These are phyloP conservation scores for Blastobasis adustella DNA, from an alignment of 2,888 invertebrate species.

Conservation along the genomic window DNA sequence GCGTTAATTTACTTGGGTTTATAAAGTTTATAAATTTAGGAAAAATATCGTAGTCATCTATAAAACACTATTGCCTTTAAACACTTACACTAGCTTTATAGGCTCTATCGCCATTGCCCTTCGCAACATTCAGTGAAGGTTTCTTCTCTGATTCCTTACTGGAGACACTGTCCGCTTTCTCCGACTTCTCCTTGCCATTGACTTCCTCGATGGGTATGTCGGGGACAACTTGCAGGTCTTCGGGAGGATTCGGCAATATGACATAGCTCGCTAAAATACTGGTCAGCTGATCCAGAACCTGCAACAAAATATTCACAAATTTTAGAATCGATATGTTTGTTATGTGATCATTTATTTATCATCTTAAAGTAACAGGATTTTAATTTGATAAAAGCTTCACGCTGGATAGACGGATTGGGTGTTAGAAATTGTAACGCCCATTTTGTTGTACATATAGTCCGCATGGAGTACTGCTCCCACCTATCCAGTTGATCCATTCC, in stretches of 20 bases:
- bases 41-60: too few species aligned
- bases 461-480: too few species aligned
- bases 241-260: constrained; percentile 54
- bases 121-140: constrained; percentile 36
- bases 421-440: too few species aligned
- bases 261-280: constrained; percentile 74
- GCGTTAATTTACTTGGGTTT: too few species aligned
- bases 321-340: background rate
- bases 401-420: too few species aligned
- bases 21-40: too few species aligned
- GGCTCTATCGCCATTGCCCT: constrained; percentile 34
- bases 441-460: too few species aligned
- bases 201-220: constrained; percentile 56
- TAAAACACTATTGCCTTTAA: background rate
- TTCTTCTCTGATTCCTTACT: constrained; percentile 35
- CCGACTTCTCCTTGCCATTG: constrained; percentile 34
- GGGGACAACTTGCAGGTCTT: constrained; percentile 74
- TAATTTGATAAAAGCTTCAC: too few species aligned
- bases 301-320: constrained; percentile 3
- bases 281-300: constrained; percentile 74
- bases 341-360: background rate
- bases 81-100: constrained; percentile 43
- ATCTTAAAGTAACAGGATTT: background rate
- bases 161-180: constrained; percentile 20
- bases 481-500: too few species aligned